Percentiles rank a stretch among this genome's conserved stretches.
These are phyloP conservation scores for Paralvinella palmiformis DNA, from an alignment of 1,140 invertebrate species.

Conservation along the genomic window DNA sequence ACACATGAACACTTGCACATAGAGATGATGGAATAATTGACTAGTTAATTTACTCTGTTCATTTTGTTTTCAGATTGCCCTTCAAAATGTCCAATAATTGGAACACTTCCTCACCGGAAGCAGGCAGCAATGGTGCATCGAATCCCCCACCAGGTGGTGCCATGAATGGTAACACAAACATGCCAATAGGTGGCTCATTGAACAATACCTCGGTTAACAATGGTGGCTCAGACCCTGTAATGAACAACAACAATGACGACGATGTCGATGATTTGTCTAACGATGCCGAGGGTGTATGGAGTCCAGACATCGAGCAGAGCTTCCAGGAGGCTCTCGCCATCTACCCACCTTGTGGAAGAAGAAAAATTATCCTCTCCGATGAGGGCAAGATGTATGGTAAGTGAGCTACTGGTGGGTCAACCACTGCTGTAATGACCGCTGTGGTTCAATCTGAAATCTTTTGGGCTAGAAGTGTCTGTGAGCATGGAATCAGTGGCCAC, in stretches of 20 bases:
- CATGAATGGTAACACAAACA: background rate
- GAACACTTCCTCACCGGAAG: background rate
- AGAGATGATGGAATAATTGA: no score
- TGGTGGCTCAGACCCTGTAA: no score
- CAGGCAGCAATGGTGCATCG: no score
- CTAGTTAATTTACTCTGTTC: no score
- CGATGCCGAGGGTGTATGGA: slow-evolving; percentile 99
- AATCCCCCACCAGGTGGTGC: background rate
- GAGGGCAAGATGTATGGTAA: slow-evolving; percentile 99
- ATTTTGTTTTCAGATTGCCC: no score
- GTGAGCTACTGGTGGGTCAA: slow-evolving; percentile 51
- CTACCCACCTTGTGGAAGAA: slow-evolving; percentile 96
- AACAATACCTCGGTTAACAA: background rate
- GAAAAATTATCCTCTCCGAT: slow-evolving; percentile 99
- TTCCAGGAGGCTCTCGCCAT: slow-evolving; percentile 99
- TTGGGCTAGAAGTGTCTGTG: no score
- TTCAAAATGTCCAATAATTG: background rate
- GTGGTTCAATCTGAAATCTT: no score
- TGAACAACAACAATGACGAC: background rate
- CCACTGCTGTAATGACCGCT: no score
- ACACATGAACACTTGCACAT: no score
- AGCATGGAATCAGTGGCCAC: no score
- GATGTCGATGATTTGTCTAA: slow-evolving; percentile 35
- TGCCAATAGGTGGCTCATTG: background rate
- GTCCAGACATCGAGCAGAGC: slow-evolving; percentile 98